Percentiles rank a stretch among this genome's conserved stretches.
These are phyloP conservation scores for Rhizomys pruinosus DNA, from an alignment of 2,113 vertebrate species.

Conservation along the genomic window DNA sequence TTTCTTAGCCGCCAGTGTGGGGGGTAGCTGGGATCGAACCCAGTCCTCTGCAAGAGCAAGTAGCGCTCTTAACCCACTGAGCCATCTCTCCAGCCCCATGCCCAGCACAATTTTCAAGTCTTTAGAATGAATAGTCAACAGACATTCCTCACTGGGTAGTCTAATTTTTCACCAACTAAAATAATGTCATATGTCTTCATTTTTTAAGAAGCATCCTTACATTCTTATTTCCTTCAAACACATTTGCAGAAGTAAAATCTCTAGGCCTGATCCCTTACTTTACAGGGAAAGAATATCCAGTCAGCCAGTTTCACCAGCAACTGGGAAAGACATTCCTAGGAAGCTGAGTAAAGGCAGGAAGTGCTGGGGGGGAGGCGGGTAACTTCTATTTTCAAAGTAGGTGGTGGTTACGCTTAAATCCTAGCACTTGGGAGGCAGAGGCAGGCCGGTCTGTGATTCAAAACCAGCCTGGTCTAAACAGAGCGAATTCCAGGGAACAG, in stretches of 20 bases:
- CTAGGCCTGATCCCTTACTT: not conserved
- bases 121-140: not conserved
- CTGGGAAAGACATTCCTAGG: not conserved
- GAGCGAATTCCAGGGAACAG: too few species aligned
- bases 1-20: too few species aligned
- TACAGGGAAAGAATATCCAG: not conserved
- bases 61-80: too few species aligned
- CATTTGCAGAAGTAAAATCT: not conserved
- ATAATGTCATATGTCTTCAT: not conserved
- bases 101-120: not conserved
- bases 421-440: too few species aligned
- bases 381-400: not conserved
- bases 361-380: not conserved
- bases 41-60: too few species aligned
- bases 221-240: not conserved
- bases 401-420: too few species aligned
- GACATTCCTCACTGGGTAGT: not conserved
- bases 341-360: not conserved
- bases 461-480: too few species aligned
- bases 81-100: too few species aligned
- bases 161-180: slow-evolving; percentile 25
- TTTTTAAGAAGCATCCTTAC: slow-evolving; percentile 20
- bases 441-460: too few species aligned
- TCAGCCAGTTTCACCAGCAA: not conserved
- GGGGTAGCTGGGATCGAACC: too few species aligned